These are phyloP conservation scores for Brenthis daphne DNA, from an alignment of 2,888 invertebrate genomes.

Conservation along the genomic window DNA sequence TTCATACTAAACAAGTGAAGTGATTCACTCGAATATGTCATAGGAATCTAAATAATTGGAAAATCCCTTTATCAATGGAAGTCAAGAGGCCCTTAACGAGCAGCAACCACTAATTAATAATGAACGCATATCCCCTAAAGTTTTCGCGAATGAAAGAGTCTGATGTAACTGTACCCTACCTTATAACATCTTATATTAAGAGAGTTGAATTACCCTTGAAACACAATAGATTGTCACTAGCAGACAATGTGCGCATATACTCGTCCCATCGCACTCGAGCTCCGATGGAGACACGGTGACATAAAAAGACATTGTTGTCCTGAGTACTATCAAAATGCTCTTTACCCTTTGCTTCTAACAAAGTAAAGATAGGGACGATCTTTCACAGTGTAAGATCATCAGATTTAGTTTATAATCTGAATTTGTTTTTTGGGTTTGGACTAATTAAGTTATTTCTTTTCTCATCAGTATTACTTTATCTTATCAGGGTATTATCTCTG, in stretches of 20 bases:
- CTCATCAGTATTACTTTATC: neutral
- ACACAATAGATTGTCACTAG: constrained; percentile 59
- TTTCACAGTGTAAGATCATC: constrained; percentile 7
- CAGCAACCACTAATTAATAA: constrained; percentile 18
- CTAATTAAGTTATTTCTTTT: neutral
- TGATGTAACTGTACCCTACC: constrained; percentile 27
- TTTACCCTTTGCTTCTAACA: constrained; percentile 32
- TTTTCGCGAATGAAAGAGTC: constrained; percentile 21
- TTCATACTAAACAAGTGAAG: neutral
- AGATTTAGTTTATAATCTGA: constrained; percentile 10
- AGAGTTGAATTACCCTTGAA: constrained; percentile 45
- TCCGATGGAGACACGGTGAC: constrained; percentile 49
- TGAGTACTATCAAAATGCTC: constrained; percentile 45
- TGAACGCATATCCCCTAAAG: constrained; percentile 19
- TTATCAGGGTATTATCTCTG: constrained; percentile 2
- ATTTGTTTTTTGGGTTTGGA: neutral
- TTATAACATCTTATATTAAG: constrained; percentile 38
- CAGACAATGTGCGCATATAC: constrained; percentile 43
- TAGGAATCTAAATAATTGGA: constrained; percentile 22
- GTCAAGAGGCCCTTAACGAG: constrained; percentile 18
- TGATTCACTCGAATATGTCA: neutral
- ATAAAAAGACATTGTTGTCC: constrained; percentile 59
- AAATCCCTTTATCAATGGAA: constrained; percentile 20
- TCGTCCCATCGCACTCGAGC: constrained; percentile 30
- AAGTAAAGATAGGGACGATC: constrained; percentile 27